A percentile compares a stretch with the other conserved stretches of the same genome.
Evolutionary conservation across 2,888 invertebrate genomes (phyloP).

Genomic region (Drosophila neutralis): DNA sequence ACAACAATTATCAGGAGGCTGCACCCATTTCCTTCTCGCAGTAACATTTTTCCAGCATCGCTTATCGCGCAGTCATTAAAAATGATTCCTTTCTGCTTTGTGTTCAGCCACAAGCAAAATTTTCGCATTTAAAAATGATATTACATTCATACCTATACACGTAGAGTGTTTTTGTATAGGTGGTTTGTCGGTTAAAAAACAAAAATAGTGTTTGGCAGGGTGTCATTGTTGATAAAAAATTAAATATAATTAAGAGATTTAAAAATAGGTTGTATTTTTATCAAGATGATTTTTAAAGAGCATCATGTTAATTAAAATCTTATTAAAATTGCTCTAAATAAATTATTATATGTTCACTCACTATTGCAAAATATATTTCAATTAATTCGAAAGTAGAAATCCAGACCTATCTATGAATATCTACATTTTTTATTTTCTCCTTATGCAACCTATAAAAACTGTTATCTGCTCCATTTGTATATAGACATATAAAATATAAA

Average conservation of each 20-base stretch:
- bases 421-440: background rate
- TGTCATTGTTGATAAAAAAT: background rate
- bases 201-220: background rate
- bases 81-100: conserved; percentile 47
- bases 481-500: background rate
- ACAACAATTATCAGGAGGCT: conserved; percentile 50
- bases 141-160: conserved; percentile 26
- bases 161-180: conserved; percentile 35
- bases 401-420: background rate
- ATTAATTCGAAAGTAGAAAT: background rate
- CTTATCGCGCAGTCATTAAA: conserved; percentile 63
- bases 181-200: conserved; percentile 20
- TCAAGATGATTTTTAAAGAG: background rate
- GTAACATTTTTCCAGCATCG: conserved; percentile 19
- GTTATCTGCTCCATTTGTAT: conserved; percentile 15
- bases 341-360: too few relatives aligned
- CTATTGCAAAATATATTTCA: too few relatives aligned
- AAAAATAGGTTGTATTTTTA: background rate
- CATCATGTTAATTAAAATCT: background rate
- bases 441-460: background rate
- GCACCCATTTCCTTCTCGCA: conserved; percentile 31
- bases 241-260: background rate
- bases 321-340: too few relatives aligned
- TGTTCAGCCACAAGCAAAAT: conserved; percentile 42
- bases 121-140: conserved; percentile 37